phyloP scores from a whole-genome alignment of 1,140 invertebrate genomes.

The Cataglyphis hispanica region DNA sequence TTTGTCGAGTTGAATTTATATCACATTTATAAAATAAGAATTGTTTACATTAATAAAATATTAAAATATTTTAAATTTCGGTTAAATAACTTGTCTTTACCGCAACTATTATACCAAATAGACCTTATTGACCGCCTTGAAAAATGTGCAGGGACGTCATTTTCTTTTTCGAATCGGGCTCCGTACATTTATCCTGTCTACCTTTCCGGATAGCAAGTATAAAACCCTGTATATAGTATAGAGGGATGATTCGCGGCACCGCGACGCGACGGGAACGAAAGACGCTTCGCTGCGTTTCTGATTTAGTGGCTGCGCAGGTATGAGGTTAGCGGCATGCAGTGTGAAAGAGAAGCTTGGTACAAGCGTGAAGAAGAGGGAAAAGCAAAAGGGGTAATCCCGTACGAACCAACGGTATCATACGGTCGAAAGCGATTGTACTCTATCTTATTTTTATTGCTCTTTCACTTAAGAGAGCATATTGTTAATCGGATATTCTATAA shows the following conservation, averaged over 20 bases:
- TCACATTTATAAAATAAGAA: background rate
- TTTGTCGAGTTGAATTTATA: background rate
- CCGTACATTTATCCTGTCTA: constrained; percentile 35
- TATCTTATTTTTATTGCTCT: background rate
- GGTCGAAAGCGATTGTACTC: constrained; percentile 30
- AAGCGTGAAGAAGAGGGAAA: constrained; percentile 47
- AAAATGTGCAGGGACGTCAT: constrained; percentile 32
- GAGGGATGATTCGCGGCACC: constrained; percentile 69
- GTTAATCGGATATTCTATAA: constrained; percentile 14
- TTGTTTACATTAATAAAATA: no score
- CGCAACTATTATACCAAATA: background rate
- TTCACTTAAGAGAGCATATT: background rate
- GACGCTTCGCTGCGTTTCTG: constrained; percentile 81
- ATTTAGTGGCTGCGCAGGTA: constrained; percentile 77
- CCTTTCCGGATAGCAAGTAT: constrained; percentile 39
- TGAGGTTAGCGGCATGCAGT: constrained; percentile 65
- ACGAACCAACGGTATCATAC: constrained; percentile 27
- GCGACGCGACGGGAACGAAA: constrained; percentile 63
- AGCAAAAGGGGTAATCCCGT: constrained; percentile 47
- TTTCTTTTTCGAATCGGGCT: constrained; percentile 23
- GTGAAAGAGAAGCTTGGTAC: constrained; percentile 50
- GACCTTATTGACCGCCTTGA: background rate
- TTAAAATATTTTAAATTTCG: constrained; percentile 16
- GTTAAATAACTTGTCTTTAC: background rate
- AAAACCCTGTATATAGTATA: constrained; percentile 41